Conservation (phyloP, 2,888 invertebrate species). For the Nemotelus pantherinus region DNA sequence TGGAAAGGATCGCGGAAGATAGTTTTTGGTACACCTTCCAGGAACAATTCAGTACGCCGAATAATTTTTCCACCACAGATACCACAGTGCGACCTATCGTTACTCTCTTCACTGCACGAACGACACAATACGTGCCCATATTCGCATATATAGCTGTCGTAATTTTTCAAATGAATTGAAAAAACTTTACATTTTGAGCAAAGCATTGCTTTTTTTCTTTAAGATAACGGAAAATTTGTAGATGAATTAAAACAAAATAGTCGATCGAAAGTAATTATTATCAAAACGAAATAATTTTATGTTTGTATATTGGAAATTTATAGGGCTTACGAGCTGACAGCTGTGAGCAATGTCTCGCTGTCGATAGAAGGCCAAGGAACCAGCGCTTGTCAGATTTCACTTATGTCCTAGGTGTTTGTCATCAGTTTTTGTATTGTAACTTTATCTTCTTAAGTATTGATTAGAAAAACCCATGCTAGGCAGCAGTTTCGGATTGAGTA, state of each 20-base stretch:
- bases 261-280: not conserved
- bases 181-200: conserved; percentile 49
- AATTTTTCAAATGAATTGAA: conserved; percentile 49
- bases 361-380: too few relatives aligned
- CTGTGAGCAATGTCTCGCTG: too few relatives aligned
- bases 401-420: too few relatives aligned
- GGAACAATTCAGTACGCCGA: conserved; percentile 35
- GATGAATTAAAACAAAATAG: not conserved
- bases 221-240: not conserved
- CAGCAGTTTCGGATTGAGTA: too few relatives aligned
- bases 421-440: too few relatives aligned
- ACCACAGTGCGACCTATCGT: conserved; percentile 8
- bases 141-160: conserved; percentile 47
- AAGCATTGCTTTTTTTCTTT: conserved; percentile 34
- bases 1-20: conserved; percentile 4
- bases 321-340: too few relatives aligned
- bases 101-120: conserved; percentile 7
- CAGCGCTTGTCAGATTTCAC: too few relatives aligned
- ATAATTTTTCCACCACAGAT: conserved; percentile 38
- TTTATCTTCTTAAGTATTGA: too few relatives aligned
- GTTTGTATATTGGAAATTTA: too few relatives aligned
- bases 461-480: too few relatives aligned
- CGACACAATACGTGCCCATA: conserved; percentile 46
- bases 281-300: too few relatives aligned
- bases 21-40: conserved; percentile 44